Conservation (phyloP, 2,113 vertebrate genomes). For the Aptenodytes patagonicus region DNA sequence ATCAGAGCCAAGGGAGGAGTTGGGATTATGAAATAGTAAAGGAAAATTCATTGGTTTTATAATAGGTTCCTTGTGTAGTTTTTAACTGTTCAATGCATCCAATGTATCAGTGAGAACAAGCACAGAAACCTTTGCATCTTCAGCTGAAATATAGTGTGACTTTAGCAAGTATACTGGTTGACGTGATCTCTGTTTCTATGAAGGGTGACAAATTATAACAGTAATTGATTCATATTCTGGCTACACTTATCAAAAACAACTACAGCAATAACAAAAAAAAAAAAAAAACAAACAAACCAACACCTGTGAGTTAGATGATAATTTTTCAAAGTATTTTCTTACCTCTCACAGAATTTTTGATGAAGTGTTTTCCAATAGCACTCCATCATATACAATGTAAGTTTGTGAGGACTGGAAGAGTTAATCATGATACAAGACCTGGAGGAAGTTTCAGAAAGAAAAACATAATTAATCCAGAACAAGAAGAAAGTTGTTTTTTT, state of each 20-base stretch:
- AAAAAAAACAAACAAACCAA: too few relatives aligned
- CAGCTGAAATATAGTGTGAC: background rate
- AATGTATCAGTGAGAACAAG: background rate
- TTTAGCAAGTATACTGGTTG: background rate
- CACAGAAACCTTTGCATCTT: background rate
- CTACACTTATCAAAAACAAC: background rate
- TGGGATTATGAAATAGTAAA: background rate
- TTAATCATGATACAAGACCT: background rate
- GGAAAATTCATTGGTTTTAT: background rate
- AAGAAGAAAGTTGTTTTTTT: background rate
- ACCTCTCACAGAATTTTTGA: background rate
- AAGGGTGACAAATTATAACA: background rate
- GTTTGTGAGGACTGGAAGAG: background rate
- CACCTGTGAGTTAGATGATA: background rate
- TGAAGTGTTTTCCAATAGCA: background rate
- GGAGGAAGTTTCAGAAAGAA: background rate
- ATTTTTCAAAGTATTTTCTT: background rate
- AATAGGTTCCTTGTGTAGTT: background rate
- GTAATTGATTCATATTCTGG: background rate
- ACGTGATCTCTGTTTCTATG: background rate
- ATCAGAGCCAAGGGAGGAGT: background rate
- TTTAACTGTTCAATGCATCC: background rate
- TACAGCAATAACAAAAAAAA: background rate
- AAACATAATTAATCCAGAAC: background rate
- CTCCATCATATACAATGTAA: background rate